Evolutionary conservation across 1,140 invertebrate genomes (phyloP).

Genomic region (Orchesella cincta): DNA sequence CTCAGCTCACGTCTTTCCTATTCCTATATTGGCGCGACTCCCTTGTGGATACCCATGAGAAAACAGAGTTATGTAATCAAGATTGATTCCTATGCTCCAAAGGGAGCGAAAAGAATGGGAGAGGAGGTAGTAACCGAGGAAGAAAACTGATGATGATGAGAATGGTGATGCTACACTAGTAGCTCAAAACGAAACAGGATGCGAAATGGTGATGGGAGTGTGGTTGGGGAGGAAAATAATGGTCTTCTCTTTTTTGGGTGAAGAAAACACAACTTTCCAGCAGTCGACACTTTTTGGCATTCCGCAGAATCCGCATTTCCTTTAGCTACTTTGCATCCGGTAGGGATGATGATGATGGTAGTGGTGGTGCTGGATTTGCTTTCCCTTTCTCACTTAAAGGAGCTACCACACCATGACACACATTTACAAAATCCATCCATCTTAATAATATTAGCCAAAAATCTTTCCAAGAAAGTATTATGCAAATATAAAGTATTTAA

Average conservation of each 20-base stretch:
- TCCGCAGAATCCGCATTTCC: constrained; percentile 14
- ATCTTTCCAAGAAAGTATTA: too few relatives aligned
- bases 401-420: too few relatives aligned
- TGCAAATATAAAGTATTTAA: too few relatives aligned
- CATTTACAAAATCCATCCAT: too few relatives aligned
- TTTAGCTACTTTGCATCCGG: not conserved
- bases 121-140: not conserved
- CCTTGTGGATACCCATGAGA: not conserved
- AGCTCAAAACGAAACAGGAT: too few relatives aligned
- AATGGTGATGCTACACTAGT: too few relatives aligned
- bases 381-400: not conserved
- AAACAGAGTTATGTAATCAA: not conserved
- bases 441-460: too few relatives aligned
- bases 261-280: not conserved
- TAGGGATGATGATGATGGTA: not conserved
- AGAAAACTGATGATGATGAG: not conserved
- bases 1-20: too few relatives aligned
- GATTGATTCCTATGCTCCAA: not conserved
- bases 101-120: not conserved
- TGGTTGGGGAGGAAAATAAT: too few relatives aligned
- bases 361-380: not conserved
- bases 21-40: too few relatives aligned
- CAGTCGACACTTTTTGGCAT: constrained; percentile 9
- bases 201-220: too few relatives aligned
- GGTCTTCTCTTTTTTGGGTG: too few relatives aligned